Percentiles rank a stretch among this genome's conserved stretches.
Conservation (phyloP, 2,888 invertebrate species). For the Nymphalis c-album region DNA sequence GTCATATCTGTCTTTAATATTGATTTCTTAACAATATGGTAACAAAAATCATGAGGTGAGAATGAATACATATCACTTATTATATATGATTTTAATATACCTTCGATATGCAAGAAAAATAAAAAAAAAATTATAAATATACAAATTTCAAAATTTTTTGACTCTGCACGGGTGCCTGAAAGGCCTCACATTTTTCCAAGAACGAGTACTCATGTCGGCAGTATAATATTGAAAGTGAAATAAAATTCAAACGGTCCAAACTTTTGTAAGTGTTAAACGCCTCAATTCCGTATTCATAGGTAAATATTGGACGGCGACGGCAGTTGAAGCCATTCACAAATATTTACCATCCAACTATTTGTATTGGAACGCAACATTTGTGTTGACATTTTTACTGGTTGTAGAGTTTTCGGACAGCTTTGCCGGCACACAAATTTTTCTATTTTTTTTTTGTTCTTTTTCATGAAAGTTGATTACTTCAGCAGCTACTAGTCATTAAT, state of each 20-base stretch:
- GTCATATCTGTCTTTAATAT: too few species aligned
- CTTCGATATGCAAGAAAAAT: too few species aligned
- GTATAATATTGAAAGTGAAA: not conserved
- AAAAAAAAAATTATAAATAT: too few species aligned
- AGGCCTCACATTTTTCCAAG: too few species aligned
- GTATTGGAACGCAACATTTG: slow-evolving; percentile 15
- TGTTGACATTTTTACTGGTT: slow-evolving; percentile 1
- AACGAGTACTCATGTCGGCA: not conserved
- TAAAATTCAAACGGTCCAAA: slow-evolving; percentile 6
- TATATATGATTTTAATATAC: too few species aligned
- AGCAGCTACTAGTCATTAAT: too few species aligned
- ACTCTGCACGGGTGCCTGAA: too few species aligned
- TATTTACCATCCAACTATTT: slow-evolving; percentile 32
- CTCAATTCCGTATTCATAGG: slow-evolving; percentile 20
- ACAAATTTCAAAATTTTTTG: too few species aligned
- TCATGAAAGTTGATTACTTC: too few species aligned
- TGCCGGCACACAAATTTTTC: not conserved
- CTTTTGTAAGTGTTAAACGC: slow-evolving; percentile 16
- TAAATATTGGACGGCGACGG: slow-evolving; percentile 24
- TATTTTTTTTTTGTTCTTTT: not conserved
- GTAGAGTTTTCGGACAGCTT: not conserved
- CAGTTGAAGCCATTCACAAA: slow-evolving; percentile 33
- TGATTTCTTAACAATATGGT: too few species aligned
- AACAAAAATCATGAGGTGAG: too few species aligned
- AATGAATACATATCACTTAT: too few species aligned